Evolutionary conservation across 2,797 vertebrate species (phyloP).

Genomic region (Rhyacichthys aspro): DNA sequence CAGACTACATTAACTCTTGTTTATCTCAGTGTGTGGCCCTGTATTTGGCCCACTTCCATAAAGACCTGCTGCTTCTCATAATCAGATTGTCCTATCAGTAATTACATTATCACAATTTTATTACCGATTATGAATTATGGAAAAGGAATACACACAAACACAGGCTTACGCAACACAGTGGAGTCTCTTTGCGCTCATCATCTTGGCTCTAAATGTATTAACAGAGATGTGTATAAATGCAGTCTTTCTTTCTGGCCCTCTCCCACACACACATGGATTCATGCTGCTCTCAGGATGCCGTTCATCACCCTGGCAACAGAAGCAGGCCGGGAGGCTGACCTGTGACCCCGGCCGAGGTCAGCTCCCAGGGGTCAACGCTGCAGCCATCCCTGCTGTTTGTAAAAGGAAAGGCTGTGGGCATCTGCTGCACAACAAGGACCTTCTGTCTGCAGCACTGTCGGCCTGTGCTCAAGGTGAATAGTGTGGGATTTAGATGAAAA

Average conservation of each 20-base stretch:
- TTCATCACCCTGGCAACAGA: slow-evolving; percentile 74
- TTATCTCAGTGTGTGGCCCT: slow-evolving; percentile 41
- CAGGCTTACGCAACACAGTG: slow-evolving; percentile 24
- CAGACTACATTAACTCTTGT: neutral
- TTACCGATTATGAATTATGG: slow-evolving; percentile 42
- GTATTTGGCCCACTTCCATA: slow-evolving; percentile 23
- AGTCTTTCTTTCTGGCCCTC: slow-evolving; percentile 6
- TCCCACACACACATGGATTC: slow-evolving; percentile 14
- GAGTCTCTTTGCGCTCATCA: slow-evolving; percentile 19
- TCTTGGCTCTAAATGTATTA: slow-evolving; percentile 24
- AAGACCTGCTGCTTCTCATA: slow-evolving; percentile 49
- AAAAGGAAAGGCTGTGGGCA: slow-evolving; percentile 40
- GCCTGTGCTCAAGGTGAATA: too few relatives aligned
- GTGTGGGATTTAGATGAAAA: too few relatives aligned
- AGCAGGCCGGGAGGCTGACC: slow-evolving; percentile 77
- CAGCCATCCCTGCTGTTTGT: slow-evolving; percentile 45
- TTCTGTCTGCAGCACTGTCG: slow-evolving; percentile 29
- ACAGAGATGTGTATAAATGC: slow-evolving; percentile 26
- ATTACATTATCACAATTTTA: slow-evolving; percentile 56
- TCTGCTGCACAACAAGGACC: slow-evolving; percentile 57
- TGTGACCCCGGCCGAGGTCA: slow-evolving; percentile 80
- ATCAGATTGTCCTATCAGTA: slow-evolving; percentile 55
- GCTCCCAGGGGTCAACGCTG: slow-evolving; percentile 54
- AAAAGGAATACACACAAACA: slow-evolving; percentile 24
- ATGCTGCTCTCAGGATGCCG: slow-evolving; percentile 64